phyloP scores from a whole-genome alignment of 2,113 vertebrate genomes.

The Eulemur macaco region DNA sequence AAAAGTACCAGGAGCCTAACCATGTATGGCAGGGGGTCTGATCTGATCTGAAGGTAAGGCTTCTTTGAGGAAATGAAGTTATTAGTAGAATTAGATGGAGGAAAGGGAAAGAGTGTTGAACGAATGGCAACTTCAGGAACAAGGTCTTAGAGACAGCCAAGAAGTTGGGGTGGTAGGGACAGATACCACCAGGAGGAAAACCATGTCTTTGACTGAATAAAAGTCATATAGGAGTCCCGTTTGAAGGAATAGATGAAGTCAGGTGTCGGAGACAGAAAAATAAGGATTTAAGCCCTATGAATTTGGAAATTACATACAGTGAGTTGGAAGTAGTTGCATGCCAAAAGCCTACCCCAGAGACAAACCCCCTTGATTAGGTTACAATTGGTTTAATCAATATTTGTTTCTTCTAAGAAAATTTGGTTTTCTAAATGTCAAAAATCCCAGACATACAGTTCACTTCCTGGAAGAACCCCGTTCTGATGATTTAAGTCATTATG shows the following conservation, averaged over 20 bases:
- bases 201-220: not conserved
- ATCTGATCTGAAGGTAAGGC: not conserved
- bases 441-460: not conserved
- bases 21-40: not conserved
- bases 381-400: not conserved
- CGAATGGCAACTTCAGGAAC: not conserved
- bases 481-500: not conserved
- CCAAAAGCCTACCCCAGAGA: not conserved
- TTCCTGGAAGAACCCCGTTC: constrained; percentile 2
- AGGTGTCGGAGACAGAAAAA: not conserved
- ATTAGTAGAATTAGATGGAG: not conserved
- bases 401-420: not conserved
- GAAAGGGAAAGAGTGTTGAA: not conserved
- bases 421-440: not conserved
- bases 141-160: not conserved
- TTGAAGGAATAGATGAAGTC: not conserved
- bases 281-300: not conserved
- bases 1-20: not conserved
- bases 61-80: not conserved
- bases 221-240: not conserved
- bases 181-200: not conserved
- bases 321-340: not conserved
- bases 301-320: not conserved
- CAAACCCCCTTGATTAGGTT: not conserved
- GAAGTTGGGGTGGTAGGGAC: not conserved